phyloP scores from a whole-genome alignment of 2,113 vertebrate genomes.

The Chrysochloris asiatica region DNA sequence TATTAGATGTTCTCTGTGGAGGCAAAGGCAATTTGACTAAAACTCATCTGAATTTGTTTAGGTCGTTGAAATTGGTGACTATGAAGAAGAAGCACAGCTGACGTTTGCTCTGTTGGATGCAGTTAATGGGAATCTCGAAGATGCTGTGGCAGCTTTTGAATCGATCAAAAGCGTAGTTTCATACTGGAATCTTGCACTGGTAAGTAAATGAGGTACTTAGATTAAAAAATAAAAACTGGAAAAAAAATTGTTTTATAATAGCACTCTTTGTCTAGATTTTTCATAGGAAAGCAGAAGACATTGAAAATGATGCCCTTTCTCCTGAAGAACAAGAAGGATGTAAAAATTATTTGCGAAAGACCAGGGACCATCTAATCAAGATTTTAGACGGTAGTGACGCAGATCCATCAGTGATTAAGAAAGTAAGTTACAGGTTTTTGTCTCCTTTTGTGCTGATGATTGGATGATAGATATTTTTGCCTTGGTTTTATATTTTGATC shows the following conservation, averaged over 20 bases:
- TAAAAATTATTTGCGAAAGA: slow-evolving; percentile 89
- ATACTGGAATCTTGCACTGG: slow-evolving; percentile 95
- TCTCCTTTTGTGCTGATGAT: background rate
- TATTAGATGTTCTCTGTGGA: slow-evolving; percentile 3
- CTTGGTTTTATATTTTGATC: slow-evolving; percentile 6
- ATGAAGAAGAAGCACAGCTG: slow-evolving; percentile 92
- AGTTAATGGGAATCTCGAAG: slow-evolving; percentile 94
- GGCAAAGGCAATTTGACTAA: slow-evolving; percentile 22
- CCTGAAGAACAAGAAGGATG: slow-evolving; percentile 93
- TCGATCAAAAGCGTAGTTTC: slow-evolving; percentile 92
- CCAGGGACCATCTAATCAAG: slow-evolving; percentile 89
- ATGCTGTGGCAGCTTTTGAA: slow-evolving; percentile 93
- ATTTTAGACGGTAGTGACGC: slow-evolving; percentile 88
- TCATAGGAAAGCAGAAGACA: slow-evolving; percentile 94
- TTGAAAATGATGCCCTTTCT: slow-evolving; percentile 89
- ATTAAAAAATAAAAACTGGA: slow-evolving; percentile 22
- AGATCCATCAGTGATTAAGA: slow-evolving; percentile 87
- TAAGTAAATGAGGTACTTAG: slow-evolving; percentile 76
- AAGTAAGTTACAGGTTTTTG: slow-evolving; percentile 83
- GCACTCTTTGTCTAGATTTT: slow-evolving; percentile 87
- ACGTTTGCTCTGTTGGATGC: slow-evolving; percentile 91
- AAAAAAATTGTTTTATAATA: slow-evolving; percentile 54
- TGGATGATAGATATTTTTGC: background rate
- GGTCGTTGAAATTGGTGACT: slow-evolving; percentile 87
- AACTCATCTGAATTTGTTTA: slow-evolving; percentile 73